phyloP scores from a whole-genome alignment of 2,113 vertebrate species.

The Zingel zingel region DNA sequence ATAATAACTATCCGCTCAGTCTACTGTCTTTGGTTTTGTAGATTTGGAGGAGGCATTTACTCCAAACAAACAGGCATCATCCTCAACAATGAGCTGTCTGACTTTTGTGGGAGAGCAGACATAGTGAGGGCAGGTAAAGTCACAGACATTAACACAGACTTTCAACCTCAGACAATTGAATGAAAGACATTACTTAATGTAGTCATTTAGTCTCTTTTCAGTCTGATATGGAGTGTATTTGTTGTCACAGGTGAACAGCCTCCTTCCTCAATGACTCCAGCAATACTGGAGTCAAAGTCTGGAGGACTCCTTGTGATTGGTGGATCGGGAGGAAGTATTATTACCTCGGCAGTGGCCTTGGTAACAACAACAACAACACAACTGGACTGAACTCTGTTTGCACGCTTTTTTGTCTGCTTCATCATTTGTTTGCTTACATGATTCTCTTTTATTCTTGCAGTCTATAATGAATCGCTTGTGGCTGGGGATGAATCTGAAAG shows the following conservation, averaged over 20 bases:
- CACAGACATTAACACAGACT: neutral
- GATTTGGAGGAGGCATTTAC: slow-evolving; percentile 92
- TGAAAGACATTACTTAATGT: neutral
- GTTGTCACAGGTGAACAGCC: slow-evolving; percentile 88
- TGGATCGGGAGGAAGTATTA: slow-evolving; percentile 89
- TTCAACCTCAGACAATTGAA: neutral
- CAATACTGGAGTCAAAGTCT: slow-evolving; percentile 85
- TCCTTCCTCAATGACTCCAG: slow-evolving; percentile 93
- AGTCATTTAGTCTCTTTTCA: neutral
- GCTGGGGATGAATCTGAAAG: slow-evolving; percentile 85
- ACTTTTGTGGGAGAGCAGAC: slow-evolving; percentile 86
- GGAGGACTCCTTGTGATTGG: slow-evolving; percentile 89
- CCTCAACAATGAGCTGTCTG: slow-evolving; percentile 94
- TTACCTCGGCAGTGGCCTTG: slow-evolving; percentile 86
- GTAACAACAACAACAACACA: slow-evolving; percentile 76
- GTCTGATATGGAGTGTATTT: slow-evolving; percentile 21
- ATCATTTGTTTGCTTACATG: slow-evolving; percentile 23
- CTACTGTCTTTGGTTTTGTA: slow-evolving; percentile 56
- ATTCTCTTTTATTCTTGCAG: slow-evolving; percentile 70
- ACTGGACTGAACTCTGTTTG: neutral
- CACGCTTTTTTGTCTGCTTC: neutral
- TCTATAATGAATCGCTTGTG: slow-evolving; percentile 89
- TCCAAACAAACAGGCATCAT: slow-evolving; percentile 91
- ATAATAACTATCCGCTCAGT: neutral
- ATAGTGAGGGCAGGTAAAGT: slow-evolving; percentile 80